Evolutionary conservation across 2,797 vertebrate species (phyloP).

Genomic region (Xiphorhynchus erythropygius): DNA sequence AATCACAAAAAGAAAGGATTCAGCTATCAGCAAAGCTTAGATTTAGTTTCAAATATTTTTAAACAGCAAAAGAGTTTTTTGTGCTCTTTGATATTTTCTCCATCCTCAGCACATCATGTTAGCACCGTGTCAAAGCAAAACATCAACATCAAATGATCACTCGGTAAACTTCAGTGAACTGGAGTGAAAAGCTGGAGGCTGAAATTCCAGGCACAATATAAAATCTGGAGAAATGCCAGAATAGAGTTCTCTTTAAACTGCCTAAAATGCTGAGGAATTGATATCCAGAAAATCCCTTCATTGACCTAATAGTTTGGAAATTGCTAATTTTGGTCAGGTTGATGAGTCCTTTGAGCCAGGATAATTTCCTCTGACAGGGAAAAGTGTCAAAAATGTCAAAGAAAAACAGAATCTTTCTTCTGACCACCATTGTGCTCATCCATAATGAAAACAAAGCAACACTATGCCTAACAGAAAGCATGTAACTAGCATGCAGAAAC

Average conservation of each 20-base stretch:
- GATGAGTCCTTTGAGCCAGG: conserved; percentile 50
- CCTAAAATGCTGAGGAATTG: conserved; percentile 24
- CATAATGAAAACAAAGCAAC: conserved; percentile 30
- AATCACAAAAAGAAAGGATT: conserved; percentile 77
- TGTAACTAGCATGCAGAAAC: not conserved
- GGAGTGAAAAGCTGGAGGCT: conserved; percentile 50
- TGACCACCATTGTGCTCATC: conserved; percentile 8
- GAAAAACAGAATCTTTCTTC: conserved; percentile 38
- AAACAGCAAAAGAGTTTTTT: conserved; percentile 75
- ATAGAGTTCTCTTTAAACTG: conserved; percentile 42
- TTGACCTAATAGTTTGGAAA: conserved; percentile 46
- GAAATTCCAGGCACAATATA: conserved; percentile 60
- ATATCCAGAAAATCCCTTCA: conserved; percentile 46
- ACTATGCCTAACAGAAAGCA: not conserved
- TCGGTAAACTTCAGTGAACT: conserved; percentile 56
- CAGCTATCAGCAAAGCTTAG: conserved; percentile 76
- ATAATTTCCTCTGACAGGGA: conserved; percentile 52
- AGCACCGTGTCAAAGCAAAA: conserved; percentile 71
- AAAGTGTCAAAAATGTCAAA: conserved; percentile 46
- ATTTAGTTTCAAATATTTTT: conserved; percentile 76
- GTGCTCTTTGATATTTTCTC: conserved; percentile 73
- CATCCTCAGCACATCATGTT: conserved; percentile 72
- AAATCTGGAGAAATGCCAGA: conserved; percentile 32
- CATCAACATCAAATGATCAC: conserved; percentile 63
- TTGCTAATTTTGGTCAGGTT: conserved; percentile 45